Evolutionary conservation across 2,113 vertebrate species (phyloP), one percentile per base, ranked within the genome.

Genomic region (Sturnira hondurensis): DNA sequence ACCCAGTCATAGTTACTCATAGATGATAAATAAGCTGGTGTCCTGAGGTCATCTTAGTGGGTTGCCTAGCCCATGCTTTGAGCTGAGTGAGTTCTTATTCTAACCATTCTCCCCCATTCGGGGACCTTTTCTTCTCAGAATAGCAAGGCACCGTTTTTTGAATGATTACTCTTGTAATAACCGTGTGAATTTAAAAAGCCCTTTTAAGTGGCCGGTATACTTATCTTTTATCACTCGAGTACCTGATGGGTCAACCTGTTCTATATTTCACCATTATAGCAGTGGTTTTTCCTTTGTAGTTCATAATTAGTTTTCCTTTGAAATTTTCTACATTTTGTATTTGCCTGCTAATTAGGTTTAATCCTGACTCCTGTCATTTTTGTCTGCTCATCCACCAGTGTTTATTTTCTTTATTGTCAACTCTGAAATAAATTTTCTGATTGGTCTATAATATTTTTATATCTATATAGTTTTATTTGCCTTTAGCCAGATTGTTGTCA

Each of bases 361-460:
- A 94, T 70, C 94, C 7, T 45, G 70, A 84, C 63, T 94, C 89
- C 58, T 67, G 2, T 86, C 15, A 84, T 88, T 80, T 85, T 76
- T 82, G 33, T 81, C 86, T 86, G 43, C 38, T 90, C 16, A 31
- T 52, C 92, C 58, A 87, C 17, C 86, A 86, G 5, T 74, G 50
- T 95, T 95, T 96, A 88, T 93, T 80, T 91, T 93, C 56, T 82
- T 71, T 65, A 89, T 89, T 91, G 78, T 84, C 50, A 24, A 47
- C 50, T 45, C 63, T 50, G 54, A 80, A 74, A 73, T 83, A 13
- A 28, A 83, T 93, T 89, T 93, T 50, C 63, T 83, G 80, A 91
- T 91, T 20, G 36, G 41, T 65, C 85, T 80, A 50, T 80, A 71
- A 67, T 70, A 73, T 86, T 43, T 38, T 93, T 86, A 76, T 94